phyloP scores from a whole-genome alignment of 2,888 invertebrate genomes.

The Metacarcinus magister region DNA sequence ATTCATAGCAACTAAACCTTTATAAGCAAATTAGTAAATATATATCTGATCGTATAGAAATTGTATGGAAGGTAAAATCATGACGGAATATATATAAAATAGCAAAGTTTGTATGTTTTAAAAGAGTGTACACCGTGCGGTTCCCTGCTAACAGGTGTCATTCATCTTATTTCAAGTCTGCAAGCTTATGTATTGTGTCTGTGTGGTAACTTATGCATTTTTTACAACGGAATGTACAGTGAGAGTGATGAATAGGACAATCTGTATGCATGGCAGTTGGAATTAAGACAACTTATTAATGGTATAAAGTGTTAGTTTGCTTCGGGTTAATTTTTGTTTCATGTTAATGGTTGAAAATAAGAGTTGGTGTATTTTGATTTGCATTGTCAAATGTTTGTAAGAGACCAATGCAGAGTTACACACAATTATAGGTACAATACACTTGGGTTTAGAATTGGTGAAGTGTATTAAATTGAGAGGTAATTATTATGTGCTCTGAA shows the following conservation, averaged over 20 bases:
- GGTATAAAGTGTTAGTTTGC: background rate
- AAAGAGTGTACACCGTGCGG: slow-evolving; percentile 53
- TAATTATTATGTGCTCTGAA: too few relatives aligned
- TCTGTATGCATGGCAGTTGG: background rate
- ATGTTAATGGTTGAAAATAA: too few relatives aligned
- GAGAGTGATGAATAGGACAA: background rate
- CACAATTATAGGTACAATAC: too few relatives aligned
- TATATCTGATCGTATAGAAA: background rate
- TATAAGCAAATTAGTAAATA: background rate
- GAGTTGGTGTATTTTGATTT: too few relatives aligned
- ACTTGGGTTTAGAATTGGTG: too few relatives aligned
- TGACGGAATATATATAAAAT: too few relatives aligned
- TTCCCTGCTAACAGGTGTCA: slow-evolving; percentile 73
- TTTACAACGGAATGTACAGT: background rate
- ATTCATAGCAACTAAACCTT: background rate
- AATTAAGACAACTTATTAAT: background rate
- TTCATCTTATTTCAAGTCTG: slow-evolving; percentile 44
- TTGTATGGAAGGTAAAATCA: too few relatives aligned
- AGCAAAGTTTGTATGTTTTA: slow-evolving; percentile 63
- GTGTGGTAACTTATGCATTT: background rate
- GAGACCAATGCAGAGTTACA: too few relatives aligned
- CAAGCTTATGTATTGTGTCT: background rate
- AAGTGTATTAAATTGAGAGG: too few relatives aligned
- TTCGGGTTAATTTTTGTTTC: background rate
- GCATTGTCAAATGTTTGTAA: too few relatives aligned